Evolutionary conservation across 2,797 vertebrate species (phyloP), one percentile per base, ranked within the genome.

Genomic region (Phaenicophaeus curvirostris): DNA sequence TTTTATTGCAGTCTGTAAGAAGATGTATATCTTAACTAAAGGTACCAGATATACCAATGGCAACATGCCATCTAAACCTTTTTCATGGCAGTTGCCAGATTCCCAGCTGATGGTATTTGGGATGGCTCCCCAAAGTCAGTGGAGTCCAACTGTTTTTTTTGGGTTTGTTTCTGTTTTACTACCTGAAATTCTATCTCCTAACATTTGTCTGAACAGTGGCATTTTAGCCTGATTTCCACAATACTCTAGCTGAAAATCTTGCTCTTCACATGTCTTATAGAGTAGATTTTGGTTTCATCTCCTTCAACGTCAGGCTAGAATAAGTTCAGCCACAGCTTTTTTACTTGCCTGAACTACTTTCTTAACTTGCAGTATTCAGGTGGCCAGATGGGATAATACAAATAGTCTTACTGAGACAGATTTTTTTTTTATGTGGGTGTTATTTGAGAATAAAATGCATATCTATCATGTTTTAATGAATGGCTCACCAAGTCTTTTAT

Each of bases 401-500:
- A 87, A 71, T 54, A 71, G 44, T 46, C 25, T 67, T 68, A 85
- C 25, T 35, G 81, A 93, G 91, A 81, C 8, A 68, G 15, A 30
- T 46, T n/a, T 91, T 93, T 46, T 25, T 2, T 91, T 87, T 95
- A 31, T 68, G 55, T 89, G 51, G 31, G 35, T 78, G 58, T 48
- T 91, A 81, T 77, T 58, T 84, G 76, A 85, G 66, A 89, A 93
- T 89, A 81, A 72, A 78, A 72, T 18, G 11, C 51, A 27, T 58
- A 51, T 68, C 39, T 83, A 69, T 67, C 33, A 28, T 68, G 66
- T 89, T 87, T 87, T 89, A 69, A 84, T 91, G 69, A 91, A 91
- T 86, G 66, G 39, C 55, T 87, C 72, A 46, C 33, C 88, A 95
- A 85, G 95, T 93, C 96, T 96, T 97, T 97, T 96, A 96, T 97